Evolutionary conservation across 2,797 vertebrate species (phyloP), one percentile per base, ranked within the genome.

Genomic region (Phrynocephalus vlangalii): DNA sequence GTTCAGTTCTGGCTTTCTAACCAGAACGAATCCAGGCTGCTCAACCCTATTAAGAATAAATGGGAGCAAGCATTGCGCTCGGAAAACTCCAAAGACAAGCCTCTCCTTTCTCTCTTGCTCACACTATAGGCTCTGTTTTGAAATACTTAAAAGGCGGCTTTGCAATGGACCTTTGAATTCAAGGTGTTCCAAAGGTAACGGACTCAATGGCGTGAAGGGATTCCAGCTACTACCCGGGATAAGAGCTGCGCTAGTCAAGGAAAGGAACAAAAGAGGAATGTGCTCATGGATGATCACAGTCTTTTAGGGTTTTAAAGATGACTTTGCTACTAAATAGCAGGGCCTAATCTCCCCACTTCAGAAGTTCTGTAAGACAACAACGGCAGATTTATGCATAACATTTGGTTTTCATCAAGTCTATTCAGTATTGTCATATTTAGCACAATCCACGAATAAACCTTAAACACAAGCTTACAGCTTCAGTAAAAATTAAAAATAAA

Each of bases 21-120:
- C 94, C 93, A 92, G 93, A 96, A 96, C 95, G 95, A 96, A 96
- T 93, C 96, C 94, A 95, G 95, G 95, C 96, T 95, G 93, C 95
- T 94, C 91, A 96, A 96, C 96, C 97, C 96, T 96, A 95, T 97
- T 97, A 96, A 97, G 83, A 52, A 30, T 85, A 95, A 96, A 94
- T 82, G 67, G 94, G 92, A 96, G 93, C 95, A 95, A 89, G 91
- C 89, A 94, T 88, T 88, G 93, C 93, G 90, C 90, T 48, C 94
- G 92, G 92, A 95, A 56, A 93, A 81, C 93, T 90, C 91, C 24
- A 1, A 90, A 86, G 1, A 83, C 90, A 66, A 80, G 92, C 89
- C 89, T 84, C 88, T 67, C 92, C 82, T 84, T 92, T 94, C 95
- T 96, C 95, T 95, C 87, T 97, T 95, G 94, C 95, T 93, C 72